Conservation (phyloP, 1,140 invertebrate genomes). For the Aporrectodea caliginosa region DNA sequence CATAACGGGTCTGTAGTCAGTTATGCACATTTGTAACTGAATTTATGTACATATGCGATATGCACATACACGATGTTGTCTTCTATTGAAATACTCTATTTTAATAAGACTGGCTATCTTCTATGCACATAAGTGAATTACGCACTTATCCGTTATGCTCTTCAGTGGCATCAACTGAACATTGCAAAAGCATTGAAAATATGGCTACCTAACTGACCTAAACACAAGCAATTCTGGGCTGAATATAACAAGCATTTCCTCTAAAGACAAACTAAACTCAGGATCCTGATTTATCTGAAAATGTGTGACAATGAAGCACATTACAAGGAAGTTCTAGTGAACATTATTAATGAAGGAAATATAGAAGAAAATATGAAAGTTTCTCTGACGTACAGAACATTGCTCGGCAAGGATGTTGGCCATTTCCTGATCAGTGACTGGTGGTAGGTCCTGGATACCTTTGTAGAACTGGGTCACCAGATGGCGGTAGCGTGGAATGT, state of each 20-base stretch:
- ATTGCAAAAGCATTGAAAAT: too few relatives aligned
- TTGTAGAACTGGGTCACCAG: constrained; percentile 58
- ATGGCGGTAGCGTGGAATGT: constrained; percentile 52
- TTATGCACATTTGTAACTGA: too few relatives aligned
- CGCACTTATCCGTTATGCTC: too few relatives aligned
- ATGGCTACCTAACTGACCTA: too few relatives aligned
- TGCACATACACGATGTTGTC: too few relatives aligned
- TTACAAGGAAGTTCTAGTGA: not conserved
- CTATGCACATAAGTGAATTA: too few relatives aligned
- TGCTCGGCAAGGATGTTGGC: constrained; percentile 97
- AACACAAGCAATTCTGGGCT: too few relatives aligned
- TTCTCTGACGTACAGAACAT: constrained; percentile 57
- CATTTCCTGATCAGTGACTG: constrained; percentile 98
- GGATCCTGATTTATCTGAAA: not conserved
- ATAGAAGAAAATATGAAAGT: not conserved
- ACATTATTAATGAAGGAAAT: constrained; percentile 19
- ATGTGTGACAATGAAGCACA: not conserved
- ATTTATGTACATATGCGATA: too few relatives aligned
- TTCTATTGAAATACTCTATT: too few relatives aligned
- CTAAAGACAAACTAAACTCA: not conserved
- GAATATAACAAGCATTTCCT: not conserved
- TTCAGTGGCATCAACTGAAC: too few relatives aligned
- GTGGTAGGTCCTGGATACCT: constrained; percentile 71
- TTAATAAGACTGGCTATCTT: too few relatives aligned
- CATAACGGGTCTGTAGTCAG: too few relatives aligned